phyloP scores from a whole-genome alignment of 2,113 vertebrate genomes.

The Corvus moneduloides region DNA sequence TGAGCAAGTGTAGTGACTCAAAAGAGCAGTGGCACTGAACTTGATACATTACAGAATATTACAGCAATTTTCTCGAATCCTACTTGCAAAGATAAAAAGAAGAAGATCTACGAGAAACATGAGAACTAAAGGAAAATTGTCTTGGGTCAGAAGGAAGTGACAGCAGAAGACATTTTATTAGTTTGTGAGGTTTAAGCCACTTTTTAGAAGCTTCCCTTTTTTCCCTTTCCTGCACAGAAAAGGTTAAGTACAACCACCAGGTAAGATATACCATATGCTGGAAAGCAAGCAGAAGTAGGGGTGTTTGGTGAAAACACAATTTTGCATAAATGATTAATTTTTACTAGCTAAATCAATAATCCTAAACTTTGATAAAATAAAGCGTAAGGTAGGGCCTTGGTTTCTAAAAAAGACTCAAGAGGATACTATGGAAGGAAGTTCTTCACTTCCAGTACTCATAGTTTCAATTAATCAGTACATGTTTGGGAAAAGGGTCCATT shows the following conservation, averaged over 20 bases:
- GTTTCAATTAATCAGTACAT: neutral
- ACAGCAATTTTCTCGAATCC: neutral
- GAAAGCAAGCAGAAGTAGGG: neutral
- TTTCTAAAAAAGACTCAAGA: neutral
- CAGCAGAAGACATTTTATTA: neutral
- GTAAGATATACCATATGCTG: neutral
- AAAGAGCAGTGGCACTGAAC: neutral
- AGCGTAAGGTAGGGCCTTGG: neutral
- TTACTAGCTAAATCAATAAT: neutral
- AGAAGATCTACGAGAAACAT: neutral
- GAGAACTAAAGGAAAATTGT: neutral
- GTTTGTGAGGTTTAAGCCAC: neutral
- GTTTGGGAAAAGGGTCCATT: neutral
- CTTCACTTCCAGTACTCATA: neutral
- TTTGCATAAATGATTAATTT: neutral
- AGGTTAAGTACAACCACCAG: neutral
- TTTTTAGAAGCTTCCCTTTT: neutral
- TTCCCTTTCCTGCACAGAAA: neutral
- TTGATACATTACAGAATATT: neutral
- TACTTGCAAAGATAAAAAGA: neutral
- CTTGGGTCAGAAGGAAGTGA: neutral
- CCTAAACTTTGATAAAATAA: neutral
- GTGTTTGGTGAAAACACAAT: neutral
- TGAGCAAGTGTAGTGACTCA: neutral
- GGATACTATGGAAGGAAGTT: fast-evolving